Conservation (phyloP, 2,888 invertebrate genomes). For the Heliconius ismenius region DNA sequence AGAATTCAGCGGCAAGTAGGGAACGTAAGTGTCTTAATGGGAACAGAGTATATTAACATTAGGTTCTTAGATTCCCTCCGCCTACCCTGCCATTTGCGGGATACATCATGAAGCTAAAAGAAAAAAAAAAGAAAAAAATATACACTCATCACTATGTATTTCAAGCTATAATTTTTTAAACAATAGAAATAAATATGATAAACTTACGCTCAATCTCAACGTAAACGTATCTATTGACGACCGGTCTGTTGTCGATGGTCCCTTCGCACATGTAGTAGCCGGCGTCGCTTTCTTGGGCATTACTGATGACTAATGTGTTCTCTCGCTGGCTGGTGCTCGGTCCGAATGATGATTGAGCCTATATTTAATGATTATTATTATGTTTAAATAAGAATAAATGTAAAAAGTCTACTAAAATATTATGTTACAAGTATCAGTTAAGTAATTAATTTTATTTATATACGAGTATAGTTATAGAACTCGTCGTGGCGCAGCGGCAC, state of each 20-base stretch:
- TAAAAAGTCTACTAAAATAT: not conserved
- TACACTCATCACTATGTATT: too few relatives aligned
- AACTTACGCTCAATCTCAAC: constrained; percentile 92
- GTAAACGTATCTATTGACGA: constrained; percentile 85
- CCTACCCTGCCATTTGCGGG: too few relatives aligned
- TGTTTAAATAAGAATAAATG: not conserved
- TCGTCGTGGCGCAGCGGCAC: too few relatives aligned
- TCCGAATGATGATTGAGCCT: constrained; percentile 78
- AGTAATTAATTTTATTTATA: too few relatives aligned
- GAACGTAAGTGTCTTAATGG: too few relatives aligned
- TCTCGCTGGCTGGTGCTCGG: constrained; percentile 84
- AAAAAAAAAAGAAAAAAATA: too few relatives aligned
- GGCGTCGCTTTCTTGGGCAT: constrained; percentile 87
- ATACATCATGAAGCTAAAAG: too few relatives aligned
- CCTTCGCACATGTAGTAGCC: constrained; percentile 93
- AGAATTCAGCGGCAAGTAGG: too few relatives aligned
- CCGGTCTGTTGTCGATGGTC: constrained; percentile 79
- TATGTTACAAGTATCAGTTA: too few relatives aligned
- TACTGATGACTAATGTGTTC: constrained; percentile 84
- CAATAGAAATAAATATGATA: not conserved
- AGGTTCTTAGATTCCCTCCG: too few relatives aligned
- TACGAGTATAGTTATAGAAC: too few relatives aligned
- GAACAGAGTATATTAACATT: too few relatives aligned
- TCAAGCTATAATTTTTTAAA: not conserved
- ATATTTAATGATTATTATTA: constrained; percentile 32